These are phyloP conservation scores for Caenorhabditis virilis DNA, from an alignment of 2,888 invertebrate genomes.

Conservation along the genomic window DNA sequence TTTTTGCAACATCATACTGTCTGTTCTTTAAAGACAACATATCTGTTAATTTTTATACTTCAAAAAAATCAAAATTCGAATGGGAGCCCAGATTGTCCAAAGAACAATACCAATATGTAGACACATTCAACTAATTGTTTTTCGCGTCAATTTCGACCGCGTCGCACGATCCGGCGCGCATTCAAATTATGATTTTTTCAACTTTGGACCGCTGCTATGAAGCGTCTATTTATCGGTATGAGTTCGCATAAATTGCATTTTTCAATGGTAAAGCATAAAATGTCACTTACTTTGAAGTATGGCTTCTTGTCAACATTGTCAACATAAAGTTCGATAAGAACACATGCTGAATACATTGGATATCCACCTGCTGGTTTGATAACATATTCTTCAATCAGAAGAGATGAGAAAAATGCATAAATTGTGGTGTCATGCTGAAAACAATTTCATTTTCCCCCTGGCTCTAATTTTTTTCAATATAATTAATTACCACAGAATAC, in stretches of 20 bases:
- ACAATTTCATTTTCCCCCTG: neutral
- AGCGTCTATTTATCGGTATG: no score
- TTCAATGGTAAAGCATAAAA: neutral
- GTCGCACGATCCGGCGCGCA: no score
- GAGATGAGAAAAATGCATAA: conserved; percentile 48
- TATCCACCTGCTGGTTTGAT: conserved; percentile 44
- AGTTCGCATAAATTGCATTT: no score
- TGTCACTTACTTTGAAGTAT: conserved; percentile 37
- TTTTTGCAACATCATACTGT: no score
- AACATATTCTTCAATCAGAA: conserved; percentile 37
- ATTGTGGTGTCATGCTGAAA: conserved; percentile 56
- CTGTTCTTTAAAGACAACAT: no score
- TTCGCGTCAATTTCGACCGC: no score
- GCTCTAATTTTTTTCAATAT: no score
- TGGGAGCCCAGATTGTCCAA: no score
- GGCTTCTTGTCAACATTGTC: conserved; percentile 24
- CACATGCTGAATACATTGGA: conserved; percentile 49
- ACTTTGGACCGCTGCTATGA: no score
- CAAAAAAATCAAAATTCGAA: neutral
- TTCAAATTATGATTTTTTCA: no score
- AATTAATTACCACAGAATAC: conserved; percentile 4
- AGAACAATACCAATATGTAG: no score
- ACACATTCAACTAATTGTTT: no score
- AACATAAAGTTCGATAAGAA: conserved; percentile 43
- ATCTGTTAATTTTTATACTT: neutral